These are phyloP conservation scores for Listrodromus nycthemerus DNA, from an alignment of 2,888 invertebrate species.

Conservation along the genomic window DNA sequence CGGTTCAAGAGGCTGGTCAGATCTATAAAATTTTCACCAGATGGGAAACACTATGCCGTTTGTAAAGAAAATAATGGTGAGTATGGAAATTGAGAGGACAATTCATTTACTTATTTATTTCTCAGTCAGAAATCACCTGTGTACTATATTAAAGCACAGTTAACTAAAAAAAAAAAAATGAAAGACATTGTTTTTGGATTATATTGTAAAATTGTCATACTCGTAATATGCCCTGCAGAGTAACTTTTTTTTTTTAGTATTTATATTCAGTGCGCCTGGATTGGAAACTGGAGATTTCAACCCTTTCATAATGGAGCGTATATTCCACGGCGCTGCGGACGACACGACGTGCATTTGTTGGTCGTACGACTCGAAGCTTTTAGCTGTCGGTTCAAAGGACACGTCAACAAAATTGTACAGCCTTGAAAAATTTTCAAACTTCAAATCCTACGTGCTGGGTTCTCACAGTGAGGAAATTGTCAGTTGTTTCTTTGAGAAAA, in stretches of 20 bases:
- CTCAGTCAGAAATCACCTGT: no score
- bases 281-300: slow-evolving; percentile 92
- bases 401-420: slow-evolving; percentile 94
- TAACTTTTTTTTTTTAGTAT: slow-evolving; percentile 86
- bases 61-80: slow-evolving; percentile 93
- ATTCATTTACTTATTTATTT: background rate
- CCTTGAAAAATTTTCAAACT: slow-evolving; percentile 89
- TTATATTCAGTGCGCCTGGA: slow-evolving; percentile 94
- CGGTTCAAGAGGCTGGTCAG: slow-evolving; percentile 92
- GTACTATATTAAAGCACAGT: no score
- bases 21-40: slow-evolving; percentile 95
- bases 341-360: slow-evolving; percentile 95
- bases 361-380: slow-evolving; percentile 95
- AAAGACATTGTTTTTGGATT: no score
- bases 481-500: slow-evolving; percentile 94
- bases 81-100: slow-evolving; percentile 40
- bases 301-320: slow-evolving; percentile 93
- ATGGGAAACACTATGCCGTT: slow-evolving; percentile 96
- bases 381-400: slow-evolving; percentile 97
- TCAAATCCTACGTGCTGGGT: slow-evolving; percentile 91
- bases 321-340: slow-evolving; percentile 93
- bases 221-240: background rate
- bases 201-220: no score
- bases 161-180: no score
- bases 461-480: slow-evolving; percentile 95